Evolutionary conservation across 2,113 vertebrate genomes (phyloP).

Genomic region (Crotalus horridus): DNA sequence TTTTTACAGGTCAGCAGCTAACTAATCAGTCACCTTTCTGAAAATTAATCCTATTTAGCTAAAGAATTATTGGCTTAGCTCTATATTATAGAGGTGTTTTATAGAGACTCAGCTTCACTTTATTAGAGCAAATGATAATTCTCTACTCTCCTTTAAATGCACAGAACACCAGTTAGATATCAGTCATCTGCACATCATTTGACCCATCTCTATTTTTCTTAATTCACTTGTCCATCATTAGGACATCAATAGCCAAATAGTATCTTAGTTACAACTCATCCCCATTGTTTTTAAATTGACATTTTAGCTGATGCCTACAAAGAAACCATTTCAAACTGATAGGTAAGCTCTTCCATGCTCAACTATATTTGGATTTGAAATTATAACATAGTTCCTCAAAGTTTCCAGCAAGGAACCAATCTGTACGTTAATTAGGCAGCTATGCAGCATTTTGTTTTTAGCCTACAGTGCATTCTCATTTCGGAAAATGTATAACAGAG

Average conservation of each 20-base stretch:
- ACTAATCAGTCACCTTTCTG: conserved; percentile 69
- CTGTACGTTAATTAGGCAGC: conserved; percentile 8
- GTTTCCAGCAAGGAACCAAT: not conserved
- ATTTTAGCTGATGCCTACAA: not conserved
- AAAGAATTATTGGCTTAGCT: conserved; percentile 68
- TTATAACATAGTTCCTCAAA: not conserved
- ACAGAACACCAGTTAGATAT: conserved; percentile 17
- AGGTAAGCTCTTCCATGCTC: not conserved
- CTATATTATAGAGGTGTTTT: conserved; percentile 68
- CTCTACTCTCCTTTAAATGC: conserved; percentile 41
- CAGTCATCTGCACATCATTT: not conserved
- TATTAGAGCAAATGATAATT: conserved; percentile 55
- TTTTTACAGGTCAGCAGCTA: conserved; percentile 69
- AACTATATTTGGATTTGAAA: not conserved
- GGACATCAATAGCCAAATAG: not conserved
- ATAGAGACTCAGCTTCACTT: conserved; percentile 54
- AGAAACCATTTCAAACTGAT: conserved; percentile 2
- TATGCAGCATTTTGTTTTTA: not conserved
- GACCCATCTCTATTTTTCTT: not conserved
- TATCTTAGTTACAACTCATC: not conserved
- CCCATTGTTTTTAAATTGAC: not conserved
- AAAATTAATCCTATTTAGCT: conserved; percentile 73
- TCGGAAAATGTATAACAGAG: not conserved
- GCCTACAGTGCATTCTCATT: not conserved
- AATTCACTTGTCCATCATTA: conserved; percentile 12